These are phyloP conservation scores for Mobula birostris DNA, from an alignment of 2,113 vertebrate genomes.

Conservation along the genomic window DNA sequence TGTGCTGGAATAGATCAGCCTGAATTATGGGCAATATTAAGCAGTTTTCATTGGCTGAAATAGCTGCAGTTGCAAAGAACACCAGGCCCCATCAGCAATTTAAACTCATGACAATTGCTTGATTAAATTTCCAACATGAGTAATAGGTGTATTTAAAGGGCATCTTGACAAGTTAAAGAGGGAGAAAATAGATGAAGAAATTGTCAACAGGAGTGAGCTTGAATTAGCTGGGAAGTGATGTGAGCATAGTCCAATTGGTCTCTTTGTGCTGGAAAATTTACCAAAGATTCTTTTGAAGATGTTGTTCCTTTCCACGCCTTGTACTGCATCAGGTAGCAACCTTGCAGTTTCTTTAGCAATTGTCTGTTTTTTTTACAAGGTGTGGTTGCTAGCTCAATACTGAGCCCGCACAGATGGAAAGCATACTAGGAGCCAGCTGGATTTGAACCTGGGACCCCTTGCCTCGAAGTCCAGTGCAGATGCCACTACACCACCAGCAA, in stretches of 20 bases:
- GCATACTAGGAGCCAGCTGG: too few species aligned
- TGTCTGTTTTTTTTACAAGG: too few species aligned
- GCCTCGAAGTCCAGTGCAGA: too few species aligned
- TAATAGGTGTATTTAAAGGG: neutral
- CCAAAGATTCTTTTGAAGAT: too few species aligned
- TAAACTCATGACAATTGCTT: neutral
- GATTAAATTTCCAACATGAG: neutral
- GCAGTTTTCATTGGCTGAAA: neutral
- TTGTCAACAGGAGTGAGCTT: neutral
- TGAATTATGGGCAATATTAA: neutral
- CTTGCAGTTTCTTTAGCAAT: too few species aligned
- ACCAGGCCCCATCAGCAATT: neutral
- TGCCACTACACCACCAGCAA: too few species aligned
- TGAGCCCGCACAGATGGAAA: too few species aligned
- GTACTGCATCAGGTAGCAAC: too few species aligned
- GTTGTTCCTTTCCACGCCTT: too few species aligned
- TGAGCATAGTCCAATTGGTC: neutral
- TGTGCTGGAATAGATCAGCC: neutral
- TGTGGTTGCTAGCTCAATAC: too few species aligned
- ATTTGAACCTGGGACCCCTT: too few species aligned
- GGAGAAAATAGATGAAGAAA: neutral
- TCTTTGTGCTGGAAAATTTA: neutral
- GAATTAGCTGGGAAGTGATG: neutral
- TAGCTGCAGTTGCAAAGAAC: neutral
- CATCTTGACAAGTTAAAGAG: too few species aligned